A percentile compares a stretch with the other conserved stretches of the same genome.
phyloP scores from a whole-genome alignment of 2,113 vertebrate species.

The Cnemophilus loriae region DNA sequence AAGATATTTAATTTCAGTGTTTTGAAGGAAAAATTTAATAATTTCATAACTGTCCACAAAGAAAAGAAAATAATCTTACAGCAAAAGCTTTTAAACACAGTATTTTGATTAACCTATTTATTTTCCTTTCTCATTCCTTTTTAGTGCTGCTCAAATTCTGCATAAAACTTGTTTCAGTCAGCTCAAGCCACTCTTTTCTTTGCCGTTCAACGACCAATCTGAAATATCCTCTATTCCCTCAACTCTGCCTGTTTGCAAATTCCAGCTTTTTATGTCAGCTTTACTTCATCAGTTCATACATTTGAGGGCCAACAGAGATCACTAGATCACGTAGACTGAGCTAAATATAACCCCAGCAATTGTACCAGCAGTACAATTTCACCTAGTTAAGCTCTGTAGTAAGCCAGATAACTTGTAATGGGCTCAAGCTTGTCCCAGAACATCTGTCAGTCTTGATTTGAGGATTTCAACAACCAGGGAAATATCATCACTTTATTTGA shows the following conservation, averaged over 20 bases:
- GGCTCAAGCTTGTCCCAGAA: neutral
- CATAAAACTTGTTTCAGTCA: neutral
- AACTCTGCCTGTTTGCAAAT: neutral
- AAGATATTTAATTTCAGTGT: neutral
- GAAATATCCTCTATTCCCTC: neutral
- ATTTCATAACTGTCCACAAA: neutral
- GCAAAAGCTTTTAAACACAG: neutral
- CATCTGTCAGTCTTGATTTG: neutral
- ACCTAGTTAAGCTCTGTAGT: neutral
- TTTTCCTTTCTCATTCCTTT: neutral
- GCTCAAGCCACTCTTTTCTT: neutral
- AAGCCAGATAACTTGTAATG: neutral
- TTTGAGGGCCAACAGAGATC: constrained; percentile 1
- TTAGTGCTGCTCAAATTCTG: neutral
- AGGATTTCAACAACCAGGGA: neutral
- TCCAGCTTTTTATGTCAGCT: neutral
- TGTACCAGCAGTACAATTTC: neutral
- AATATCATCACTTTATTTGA: neutral
- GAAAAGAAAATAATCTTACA: neutral
- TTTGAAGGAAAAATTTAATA: neutral
- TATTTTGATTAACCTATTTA: neutral
- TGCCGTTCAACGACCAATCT: neutral
- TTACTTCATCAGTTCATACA: constrained; percentile 9
- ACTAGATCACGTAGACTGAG: constrained; percentile 1
- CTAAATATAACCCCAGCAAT: neutral